Base-by-base conservation (phyloP, 1,140 invertebrate species). In the Brevipalpus yothersi region DNA sequence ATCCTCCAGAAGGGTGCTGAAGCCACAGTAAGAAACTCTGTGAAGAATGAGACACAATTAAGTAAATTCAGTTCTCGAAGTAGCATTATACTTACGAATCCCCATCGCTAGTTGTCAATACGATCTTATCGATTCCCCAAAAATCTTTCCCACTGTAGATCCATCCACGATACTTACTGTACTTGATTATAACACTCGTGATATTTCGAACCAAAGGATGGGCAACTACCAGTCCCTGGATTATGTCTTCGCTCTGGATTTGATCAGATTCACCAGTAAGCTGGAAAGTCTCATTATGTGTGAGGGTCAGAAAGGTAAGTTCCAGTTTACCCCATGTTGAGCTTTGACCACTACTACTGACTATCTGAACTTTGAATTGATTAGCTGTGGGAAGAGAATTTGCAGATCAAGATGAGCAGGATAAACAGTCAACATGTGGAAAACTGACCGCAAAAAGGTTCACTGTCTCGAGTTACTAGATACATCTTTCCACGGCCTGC, bases 151-250 rank as follows among this genome's bases (percentile, higher is more conserved):
- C 86, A 15, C 82, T 84, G n/a, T 82, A 86, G 54, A 91, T 77
- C 88, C 88, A 92, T 4, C 88, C 88, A 60, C 80, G 83, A 72
- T 91, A 92, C 0, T 85, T 84, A 2, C 81, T 84, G 72, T 92
- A 92, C 56, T 82, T 79, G 8, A 92, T 72, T 67, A 83, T 77
- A 0, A 82, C 75, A 47, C 77, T 76, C 13, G 76, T 74, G 21
- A 82, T 79, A 63, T 82, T 80, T 9, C 79, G 77, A 15, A 47
- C 39, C 41, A 91, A 72, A 4, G 86, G 86, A 75, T 91, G 86
- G 2, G 86, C 84, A 0, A 91, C 87, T 41, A 91, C 73, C 55
- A 92, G 82, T 11, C 63, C 61, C 47, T 65, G 64, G 1, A 66
- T 60, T 17, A 56, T 41, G n/a, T 59, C 58, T 13, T 55, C 59